Percentiles rank a stretch among this genome's conserved stretches.
phyloP scores from a whole-genome alignment of 2,113 vertebrate species.

The Apus apus region DNA sequence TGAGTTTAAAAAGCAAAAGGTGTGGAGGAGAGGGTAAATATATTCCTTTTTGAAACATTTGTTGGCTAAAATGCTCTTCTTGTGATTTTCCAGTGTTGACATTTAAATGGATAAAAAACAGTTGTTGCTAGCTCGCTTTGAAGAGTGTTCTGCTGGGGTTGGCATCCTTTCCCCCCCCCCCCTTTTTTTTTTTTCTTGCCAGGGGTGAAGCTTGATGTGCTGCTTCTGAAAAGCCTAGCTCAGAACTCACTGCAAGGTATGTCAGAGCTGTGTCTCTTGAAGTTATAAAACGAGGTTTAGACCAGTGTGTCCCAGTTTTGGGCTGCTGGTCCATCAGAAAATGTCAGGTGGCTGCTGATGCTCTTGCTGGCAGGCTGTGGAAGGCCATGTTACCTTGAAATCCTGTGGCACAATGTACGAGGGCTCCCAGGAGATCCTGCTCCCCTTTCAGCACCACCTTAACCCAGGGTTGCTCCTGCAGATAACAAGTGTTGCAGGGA shows the following conservation, averaged over 20 bases:
- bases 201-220: background rate
- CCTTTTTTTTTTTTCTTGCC: background rate
- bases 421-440: background rate
- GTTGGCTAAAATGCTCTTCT: background rate
- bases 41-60: background rate
- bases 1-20: background rate
- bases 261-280: background rate
- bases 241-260: background rate
- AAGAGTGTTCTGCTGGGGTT: background rate
- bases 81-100: background rate
- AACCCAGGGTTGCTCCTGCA: background rate
- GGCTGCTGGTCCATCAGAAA: background rate
- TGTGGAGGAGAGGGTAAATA: background rate
- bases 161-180: background rate
- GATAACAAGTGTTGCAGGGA: background rate
- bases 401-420: background rate
- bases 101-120: slow-evolving; percentile 14
- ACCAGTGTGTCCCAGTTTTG: background rate
- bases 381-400: background rate
- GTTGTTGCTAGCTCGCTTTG: background rate
- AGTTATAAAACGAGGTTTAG: background rate
- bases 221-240: background rate
- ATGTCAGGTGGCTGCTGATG: background rate
- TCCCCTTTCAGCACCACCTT: background rate
- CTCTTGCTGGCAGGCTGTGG: background rate